Evolutionary conservation across 2,797 vertebrate species (phyloP).

Genomic region (Epinephelus awoara): DNA sequence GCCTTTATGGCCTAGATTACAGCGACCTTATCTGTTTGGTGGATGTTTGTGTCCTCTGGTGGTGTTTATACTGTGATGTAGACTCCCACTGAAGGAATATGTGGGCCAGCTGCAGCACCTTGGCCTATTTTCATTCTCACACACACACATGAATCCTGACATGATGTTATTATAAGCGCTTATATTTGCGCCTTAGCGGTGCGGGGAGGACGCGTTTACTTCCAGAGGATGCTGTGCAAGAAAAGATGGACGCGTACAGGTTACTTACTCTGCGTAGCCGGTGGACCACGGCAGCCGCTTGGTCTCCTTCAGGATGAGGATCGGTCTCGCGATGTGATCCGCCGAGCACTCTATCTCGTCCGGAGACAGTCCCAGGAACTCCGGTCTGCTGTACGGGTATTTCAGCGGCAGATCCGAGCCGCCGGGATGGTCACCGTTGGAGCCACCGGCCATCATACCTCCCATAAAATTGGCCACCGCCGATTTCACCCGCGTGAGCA

Average conservation of each 20-base stretch:
- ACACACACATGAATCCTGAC: not conserved
- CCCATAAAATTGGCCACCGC: constrained; percentile 96
- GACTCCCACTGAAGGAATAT: not conserved
- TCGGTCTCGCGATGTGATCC: constrained; percentile 93
- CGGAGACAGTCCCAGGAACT: constrained; percentile 93
- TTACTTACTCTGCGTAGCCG: constrained; percentile 97
- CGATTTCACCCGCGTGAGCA: constrained; percentile 95
- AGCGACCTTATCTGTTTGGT: not conserved
- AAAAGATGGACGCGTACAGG: constrained; percentile 68
- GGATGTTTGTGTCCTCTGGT: not conserved
- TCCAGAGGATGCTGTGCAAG: constrained; percentile 34
- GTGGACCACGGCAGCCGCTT: constrained; percentile 93
- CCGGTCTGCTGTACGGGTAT: constrained; percentile 93
- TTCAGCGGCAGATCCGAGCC: constrained; percentile 89
- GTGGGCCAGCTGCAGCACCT: constrained; percentile 5
- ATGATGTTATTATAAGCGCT: not conserved
- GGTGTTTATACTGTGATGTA: not conserved
- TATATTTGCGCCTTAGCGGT: constrained; percentile 32
- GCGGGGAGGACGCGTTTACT: constrained; percentile 40
- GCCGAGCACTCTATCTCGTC: constrained; percentile 96
- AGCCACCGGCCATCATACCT: constrained; percentile 92
- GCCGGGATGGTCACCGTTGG: constrained; percentile 86
- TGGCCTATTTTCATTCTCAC: not conserved
- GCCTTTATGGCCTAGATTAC: not conserved
- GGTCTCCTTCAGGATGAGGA: constrained; percentile 94